These are phyloP conservation scores for Macrotis lagotis DNA, from an alignment of 2,113 vertebrate species.

Conservation along the genomic window DNA sequence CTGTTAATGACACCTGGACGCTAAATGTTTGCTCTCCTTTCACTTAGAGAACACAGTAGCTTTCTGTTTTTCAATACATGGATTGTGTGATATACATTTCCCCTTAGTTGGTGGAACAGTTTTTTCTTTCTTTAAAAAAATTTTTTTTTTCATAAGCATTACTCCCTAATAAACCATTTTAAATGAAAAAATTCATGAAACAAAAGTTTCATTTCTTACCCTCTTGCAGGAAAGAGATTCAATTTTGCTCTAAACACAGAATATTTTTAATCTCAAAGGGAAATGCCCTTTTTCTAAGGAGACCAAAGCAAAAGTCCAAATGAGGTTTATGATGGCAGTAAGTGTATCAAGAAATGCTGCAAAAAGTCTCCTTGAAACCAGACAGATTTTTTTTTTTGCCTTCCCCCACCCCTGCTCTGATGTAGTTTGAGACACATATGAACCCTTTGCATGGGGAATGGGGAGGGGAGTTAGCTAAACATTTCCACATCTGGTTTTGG, in stretches of 20 bases:
- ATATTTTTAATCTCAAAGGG: conserved; percentile 57
- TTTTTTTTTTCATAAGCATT: conserved; percentile 19
- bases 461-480: conserved; percentile 76
- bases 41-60: conserved; percentile 59
- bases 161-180: conserved; percentile 53
- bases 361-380: conserved; percentile 74
- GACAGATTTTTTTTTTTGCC: conserved; percentile 58
- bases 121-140: conserved; percentile 37
- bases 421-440: conserved; percentile 63
- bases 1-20: conserved; percentile 67
- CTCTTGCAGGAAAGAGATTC: conserved; percentile 58
- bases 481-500: conserved; percentile 82
- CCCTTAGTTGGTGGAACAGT: conserved; percentile 37
- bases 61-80: conserved; percentile 69
- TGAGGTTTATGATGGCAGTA: conserved; percentile 70
- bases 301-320: conserved; percentile 65
- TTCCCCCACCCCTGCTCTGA: conserved; percentile 62
- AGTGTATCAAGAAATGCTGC: conserved; percentile 65
- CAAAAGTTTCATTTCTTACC: conserved; percentile 41
- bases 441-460: conserved; percentile 64
- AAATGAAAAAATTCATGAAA: conserved; percentile 49
- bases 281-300: conserved; percentile 63
- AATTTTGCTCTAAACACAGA: conserved; percentile 62
- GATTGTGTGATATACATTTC: conserved; percentile 60
- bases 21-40: conserved; percentile 67